Conservation (phyloP, 2,113 vertebrate genomes). For the Azemiops feae region DNA sequence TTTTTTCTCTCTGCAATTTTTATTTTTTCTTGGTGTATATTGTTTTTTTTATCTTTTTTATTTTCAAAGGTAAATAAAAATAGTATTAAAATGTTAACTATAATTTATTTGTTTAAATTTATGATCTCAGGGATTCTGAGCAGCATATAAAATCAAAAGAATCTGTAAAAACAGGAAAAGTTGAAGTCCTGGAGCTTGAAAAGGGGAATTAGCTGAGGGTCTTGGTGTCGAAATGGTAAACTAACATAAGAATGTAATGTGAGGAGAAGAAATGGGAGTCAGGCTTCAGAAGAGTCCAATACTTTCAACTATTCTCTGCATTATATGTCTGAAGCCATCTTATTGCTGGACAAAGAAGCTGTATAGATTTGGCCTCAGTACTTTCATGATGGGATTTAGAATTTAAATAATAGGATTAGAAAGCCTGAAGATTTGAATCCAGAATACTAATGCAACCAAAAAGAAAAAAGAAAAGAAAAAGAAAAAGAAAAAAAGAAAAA, state of each 20-base stretch:
- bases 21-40: too few relatives aligned
- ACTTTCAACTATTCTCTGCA: background rate
- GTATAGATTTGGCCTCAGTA: background rate
- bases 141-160: background rate
- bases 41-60: too few relatives aligned
- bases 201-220: background rate
- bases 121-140: background rate
- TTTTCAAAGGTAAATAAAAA: too few relatives aligned
- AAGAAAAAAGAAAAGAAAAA: too few relatives aligned
- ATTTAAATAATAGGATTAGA: background rate
- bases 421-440: background rate
- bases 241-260: background rate
- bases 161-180: background rate
- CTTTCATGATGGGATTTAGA: background rate
- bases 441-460: background rate
- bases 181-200: background rate
- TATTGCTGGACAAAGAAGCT: background rate
- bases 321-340: background rate
- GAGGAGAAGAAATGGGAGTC: background rate
- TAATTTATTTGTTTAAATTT: background rate
- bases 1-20: too few relatives aligned
- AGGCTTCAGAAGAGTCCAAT: background rate
- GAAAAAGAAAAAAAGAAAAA: too few relatives aligned
- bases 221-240: background rate
- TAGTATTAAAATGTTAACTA: too few relatives aligned